Conservation (phyloP, 2,888 invertebrate species). For the Odontocolon sp. region DNA sequence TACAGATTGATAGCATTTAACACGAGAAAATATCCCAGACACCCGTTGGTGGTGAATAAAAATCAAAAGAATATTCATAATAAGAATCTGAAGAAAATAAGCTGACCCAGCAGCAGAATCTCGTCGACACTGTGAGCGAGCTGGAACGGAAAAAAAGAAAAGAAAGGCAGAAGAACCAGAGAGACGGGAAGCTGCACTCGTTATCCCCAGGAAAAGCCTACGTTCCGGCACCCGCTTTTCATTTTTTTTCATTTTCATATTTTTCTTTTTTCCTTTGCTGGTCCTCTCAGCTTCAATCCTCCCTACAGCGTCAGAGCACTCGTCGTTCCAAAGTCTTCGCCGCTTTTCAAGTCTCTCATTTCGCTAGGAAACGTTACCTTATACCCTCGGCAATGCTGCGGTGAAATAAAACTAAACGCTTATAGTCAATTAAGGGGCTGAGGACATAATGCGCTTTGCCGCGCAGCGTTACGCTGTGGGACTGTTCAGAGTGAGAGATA, state of each 20-base stretch:
- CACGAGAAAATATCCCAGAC: neutral
- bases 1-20: constrained; percentile 8
- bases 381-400: constrained; percentile 38
- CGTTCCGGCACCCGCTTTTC: constrained; percentile 23
- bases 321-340: constrained; percentile 44
- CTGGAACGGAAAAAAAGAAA: constrained; percentile 4
- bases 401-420: constrained; percentile 73
- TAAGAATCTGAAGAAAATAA: constrained; percentile 66
- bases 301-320: constrained; percentile 19
- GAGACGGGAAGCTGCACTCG: constrained; percentile 59
- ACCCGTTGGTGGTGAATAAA: constrained; percentile 3
- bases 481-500: constrained; percentile 58
- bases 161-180: constrained; percentile 31
- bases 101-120: constrained; percentile 71
- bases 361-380: constrained; percentile 16
- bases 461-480: constrained; percentile 55
- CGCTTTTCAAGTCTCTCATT: constrained; percentile 41
- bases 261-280: constrained; percentile 39
- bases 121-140: constrained; percentile 57
- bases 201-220: constrained; percentile 53
- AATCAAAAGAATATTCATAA: constrained; percentile 26
- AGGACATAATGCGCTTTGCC: constrained; percentile 70
- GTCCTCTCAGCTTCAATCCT: constrained; percentile 24
- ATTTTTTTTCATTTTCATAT: constrained; percentile 42
- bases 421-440: constrained; percentile 75